Conservation (phyloP, 2,888 invertebrate species). For the Tanytarsus gracilentus region DNA sequence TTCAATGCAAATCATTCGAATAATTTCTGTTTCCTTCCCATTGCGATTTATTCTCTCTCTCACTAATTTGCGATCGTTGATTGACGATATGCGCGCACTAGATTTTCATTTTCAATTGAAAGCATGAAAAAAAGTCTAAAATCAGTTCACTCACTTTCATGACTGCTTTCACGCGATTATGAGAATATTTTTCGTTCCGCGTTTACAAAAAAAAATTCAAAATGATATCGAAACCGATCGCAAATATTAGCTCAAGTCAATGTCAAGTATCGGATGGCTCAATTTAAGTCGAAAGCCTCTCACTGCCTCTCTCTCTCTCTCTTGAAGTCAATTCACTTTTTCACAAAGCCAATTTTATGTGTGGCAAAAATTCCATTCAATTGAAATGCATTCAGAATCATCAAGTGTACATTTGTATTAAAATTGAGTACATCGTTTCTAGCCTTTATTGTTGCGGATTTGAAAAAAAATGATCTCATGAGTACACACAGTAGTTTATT, state of each 20-base stretch:
- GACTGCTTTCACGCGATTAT: background rate
- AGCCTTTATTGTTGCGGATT: background rate
- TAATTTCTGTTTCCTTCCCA: slow-evolving; percentile 28
- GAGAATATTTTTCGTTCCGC: background rate
- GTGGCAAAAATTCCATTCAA: slow-evolving; percentile 24
- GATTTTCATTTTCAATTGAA: background rate
- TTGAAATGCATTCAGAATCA: slow-evolving; percentile 25
- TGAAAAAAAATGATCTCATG: background rate
- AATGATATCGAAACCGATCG: too few species aligned
- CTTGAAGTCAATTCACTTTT: too few species aligned
- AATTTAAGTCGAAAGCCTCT: slow-evolving; percentile 3
- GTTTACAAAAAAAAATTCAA: background rate
- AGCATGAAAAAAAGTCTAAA: too few species aligned
- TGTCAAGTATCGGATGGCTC: too few species aligned
- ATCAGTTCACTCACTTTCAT: background rate
- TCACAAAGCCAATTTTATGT: too few species aligned
- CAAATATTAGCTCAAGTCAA: too few species aligned
- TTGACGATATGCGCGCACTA: slow-evolving; percentile 8
- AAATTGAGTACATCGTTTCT: slow-evolving; percentile 1
- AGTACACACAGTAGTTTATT: slow-evolving; percentile 2
- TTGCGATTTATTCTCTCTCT: slow-evolving; percentile 5
- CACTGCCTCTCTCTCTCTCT: too few species aligned
- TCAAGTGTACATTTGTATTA: slow-evolving; percentile 14
- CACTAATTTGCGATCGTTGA: background rate
- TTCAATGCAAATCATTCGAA: slow-evolving; percentile 26